Evolutionary conservation across 2,888 invertebrate species (phyloP).

Genomic region (Trypoxylon attenuatum): DNA sequence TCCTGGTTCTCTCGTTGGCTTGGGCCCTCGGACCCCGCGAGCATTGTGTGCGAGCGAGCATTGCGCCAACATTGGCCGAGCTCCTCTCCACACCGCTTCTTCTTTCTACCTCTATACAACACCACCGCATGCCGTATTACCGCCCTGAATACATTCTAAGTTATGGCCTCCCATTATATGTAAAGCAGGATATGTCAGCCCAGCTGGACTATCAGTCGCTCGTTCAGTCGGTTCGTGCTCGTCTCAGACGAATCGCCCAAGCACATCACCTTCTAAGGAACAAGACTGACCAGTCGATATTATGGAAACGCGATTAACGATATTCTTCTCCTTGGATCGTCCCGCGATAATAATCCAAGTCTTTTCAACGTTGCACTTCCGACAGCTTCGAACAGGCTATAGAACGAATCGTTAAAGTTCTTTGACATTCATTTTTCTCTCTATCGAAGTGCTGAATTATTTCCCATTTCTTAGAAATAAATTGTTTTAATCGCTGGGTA

Average conservation of each 20-base stretch:
- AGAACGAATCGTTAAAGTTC: too few relatives aligned
- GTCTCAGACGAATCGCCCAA: constrained; percentile 5
- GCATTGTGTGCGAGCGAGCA: constrained; percentile 34
- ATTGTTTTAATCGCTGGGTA: too few relatives aligned
- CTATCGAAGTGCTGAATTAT: too few relatives aligned
- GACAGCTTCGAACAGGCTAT: too few relatives aligned
- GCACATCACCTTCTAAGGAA: background rate
- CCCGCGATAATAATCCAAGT: too few relatives aligned
- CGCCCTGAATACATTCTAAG: constrained; percentile 48
- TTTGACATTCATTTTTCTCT: too few relatives aligned
- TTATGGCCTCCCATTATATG: constrained; percentile 57
- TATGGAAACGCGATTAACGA: too few relatives aligned
- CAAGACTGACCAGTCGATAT: too few relatives aligned
- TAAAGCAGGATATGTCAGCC: constrained; percentile 51
- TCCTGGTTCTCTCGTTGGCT: background rate
- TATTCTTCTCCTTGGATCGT: too few relatives aligned
- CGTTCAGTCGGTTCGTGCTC: constrained; percentile 31
- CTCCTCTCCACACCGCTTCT: constrained; percentile 26
- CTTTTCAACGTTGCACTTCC: too few relatives aligned
- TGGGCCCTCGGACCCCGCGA: constrained; percentile 1
- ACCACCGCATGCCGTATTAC: constrained; percentile 48
- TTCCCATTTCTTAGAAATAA: too few relatives aligned
- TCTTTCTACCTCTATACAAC: too few relatives aligned
- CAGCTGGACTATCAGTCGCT: constrained; percentile 30
- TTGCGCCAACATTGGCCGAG: constrained; percentile 33